Evolutionary conservation across 2,113 vertebrate species (phyloP), one percentile per base, ranked within the genome.

Genomic region (Gymnocephalus cernua): DNA sequence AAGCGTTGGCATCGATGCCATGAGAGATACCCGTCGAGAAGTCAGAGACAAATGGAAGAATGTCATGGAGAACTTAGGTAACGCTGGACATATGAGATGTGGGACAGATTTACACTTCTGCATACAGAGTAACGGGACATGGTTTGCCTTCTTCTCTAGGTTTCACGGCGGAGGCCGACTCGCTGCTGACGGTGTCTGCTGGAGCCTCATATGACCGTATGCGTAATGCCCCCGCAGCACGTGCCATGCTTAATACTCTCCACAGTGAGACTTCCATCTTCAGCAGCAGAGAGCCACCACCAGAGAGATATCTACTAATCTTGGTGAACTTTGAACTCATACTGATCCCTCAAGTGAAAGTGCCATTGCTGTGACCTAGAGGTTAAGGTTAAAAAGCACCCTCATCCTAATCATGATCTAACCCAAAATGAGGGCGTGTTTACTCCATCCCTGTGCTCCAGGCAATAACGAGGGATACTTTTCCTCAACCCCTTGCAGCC

Each of bases 271-370:
- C 95, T 1, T 94, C 94, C 75, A 82, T 97, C 80, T 97, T 96
- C 77, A 85, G 44, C 76, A 86, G 50, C 78, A 91, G 75, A 11
- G 92, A 92, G 6, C 84, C 94, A 0, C 96, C 96, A 0, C 96
- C 96, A 0, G 95, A 96, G 74, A 94, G 96, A 95, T 97, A 97
- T 77, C 95, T 97, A 25, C 96, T 96, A 89, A 96, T 96, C 64
- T 69, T 96, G 93, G 96, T 96, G 85, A 94, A 70, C 25, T 82
- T 51, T 65, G 15, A 61, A 44, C 32, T 53, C 23, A 47, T 18
- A 66, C 69, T 23, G 3, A 21, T n/a, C 23, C 21, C 27, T 53
- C 1, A 16, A 69, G 14, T 67, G 16, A 44, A 25, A 23, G 51
- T 0, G 6, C 29, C 32, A 14, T 18, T n/a, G 3, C 44, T 59